Evolutionary conservation across 1,140 invertebrate species (phyloP), one percentile per base, ranked within the genome.

Genomic region (Eriosoma lanigerum): DNA sequence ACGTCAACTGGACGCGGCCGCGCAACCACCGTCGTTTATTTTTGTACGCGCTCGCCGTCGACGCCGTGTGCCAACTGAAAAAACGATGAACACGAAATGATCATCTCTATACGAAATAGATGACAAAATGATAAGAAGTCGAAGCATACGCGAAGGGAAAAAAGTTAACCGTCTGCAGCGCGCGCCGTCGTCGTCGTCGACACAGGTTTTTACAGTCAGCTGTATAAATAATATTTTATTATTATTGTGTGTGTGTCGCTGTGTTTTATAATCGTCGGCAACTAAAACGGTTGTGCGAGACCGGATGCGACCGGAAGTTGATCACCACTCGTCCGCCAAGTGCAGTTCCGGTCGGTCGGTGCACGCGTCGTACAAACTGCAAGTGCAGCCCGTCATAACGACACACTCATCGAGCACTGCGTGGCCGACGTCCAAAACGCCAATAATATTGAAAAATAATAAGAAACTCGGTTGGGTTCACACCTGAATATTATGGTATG

Each of bases 11-110:
- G 38, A 19, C 46, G 9, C 64, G 38, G 12, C n/a, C 68, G 32
- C 32, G 32, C 32, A 17, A 1, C 48, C 46, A 29, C 68, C 17
- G 66, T 48, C 66, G 66, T 72, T 72, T 72, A 72, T 72, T 72
- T 72, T 52, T 52, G 68, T 72, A 72, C 68, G 68, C 68, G 68
- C 48, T 72, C 68, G 68, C 24, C 26, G 68, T 50, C 68, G 68
- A 29, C 29, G 46, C 46, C 68, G 68, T 29, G 48, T 72, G 68
- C 68, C 68, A 72, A 72, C 68, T 72, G 68, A 21, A 72, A 48
- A 48, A 46, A 24, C 46, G 44, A 70, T n/a, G 13, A 19, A 24
- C 38, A 10, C 15, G n/a, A 48, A 68, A 48, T 38, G 32, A 38
- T 38, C 32, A 38, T 38, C 3, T 38, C 32, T 38, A 38, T 26